A percentile compares a stretch with the other conserved stretches of the same genome.
phyloP scores from a whole-genome alignment of 2,888 invertebrate genomes.

The Cylindroiulus punctatus region DNA sequence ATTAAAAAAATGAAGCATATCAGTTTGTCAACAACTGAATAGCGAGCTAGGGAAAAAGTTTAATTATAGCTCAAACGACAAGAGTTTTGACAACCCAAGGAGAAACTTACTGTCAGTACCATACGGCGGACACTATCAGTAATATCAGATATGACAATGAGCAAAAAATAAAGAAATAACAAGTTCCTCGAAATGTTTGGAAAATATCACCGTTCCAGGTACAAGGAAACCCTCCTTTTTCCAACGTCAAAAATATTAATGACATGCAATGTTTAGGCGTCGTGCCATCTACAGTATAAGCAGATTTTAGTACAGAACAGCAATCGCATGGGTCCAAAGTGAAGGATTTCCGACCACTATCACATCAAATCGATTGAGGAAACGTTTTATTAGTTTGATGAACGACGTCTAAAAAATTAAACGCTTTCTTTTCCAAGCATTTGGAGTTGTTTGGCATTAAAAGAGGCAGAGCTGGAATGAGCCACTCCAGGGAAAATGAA shows the following conservation, averaged over 20 bases:
- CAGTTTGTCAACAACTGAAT: neutral
- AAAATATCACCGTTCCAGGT: no score
- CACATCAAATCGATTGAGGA: neutral
- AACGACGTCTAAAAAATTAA: neutral
- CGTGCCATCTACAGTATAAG: neutral
- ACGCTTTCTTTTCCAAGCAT: neutral
- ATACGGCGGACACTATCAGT: no score
- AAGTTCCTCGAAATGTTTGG: no score
- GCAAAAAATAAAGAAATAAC: no score
- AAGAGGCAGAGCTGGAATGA: neutral
- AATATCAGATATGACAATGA: no score
- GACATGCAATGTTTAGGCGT: neutral
- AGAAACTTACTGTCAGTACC: no score
- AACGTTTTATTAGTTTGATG: neutral
- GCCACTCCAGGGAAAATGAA: neutral
- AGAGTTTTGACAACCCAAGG: neutral
- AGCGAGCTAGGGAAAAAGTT: neutral
- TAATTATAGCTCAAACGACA: neutral
- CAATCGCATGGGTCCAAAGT: no score
- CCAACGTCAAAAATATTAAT: neutral
- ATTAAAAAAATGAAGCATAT: neutral
- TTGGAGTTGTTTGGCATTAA: conserved; percentile 13
- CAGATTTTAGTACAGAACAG: no score
- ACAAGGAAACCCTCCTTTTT: neutral
- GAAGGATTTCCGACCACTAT: no score